These are phyloP conservation scores for Rotaria sp. DNA, from an alignment of 2,888 invertebrate genomes.

Conservation along the genomic window DNA sequence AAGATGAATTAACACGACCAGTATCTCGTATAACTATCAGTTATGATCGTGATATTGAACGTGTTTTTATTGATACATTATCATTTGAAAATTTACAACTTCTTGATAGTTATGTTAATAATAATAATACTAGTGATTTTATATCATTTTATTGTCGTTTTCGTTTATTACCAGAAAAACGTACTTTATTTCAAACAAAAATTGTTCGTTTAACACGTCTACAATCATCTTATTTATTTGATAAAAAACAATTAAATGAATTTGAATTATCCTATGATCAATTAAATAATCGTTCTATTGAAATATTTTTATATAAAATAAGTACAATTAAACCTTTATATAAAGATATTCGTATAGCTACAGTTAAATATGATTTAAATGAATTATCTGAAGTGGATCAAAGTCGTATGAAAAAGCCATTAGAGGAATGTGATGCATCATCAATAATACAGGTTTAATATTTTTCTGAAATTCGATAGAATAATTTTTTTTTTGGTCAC, in stretches of 20 bases:
- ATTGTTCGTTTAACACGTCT: neutral
- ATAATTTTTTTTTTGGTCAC: too few species aligned
- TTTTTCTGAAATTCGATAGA: too few species aligned
- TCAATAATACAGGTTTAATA: neutral
- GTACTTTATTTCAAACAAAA: constrained; percentile 25
- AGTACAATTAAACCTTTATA: neutral
- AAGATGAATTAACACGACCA: neutral
- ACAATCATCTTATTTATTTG: neutral
- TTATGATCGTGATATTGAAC: constrained; percentile 21
- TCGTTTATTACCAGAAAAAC: constrained; percentile 7
- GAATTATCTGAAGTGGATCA: constrained; percentile 17
- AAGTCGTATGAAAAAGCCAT: neutral
- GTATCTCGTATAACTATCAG: neutral
- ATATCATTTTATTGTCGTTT: constrained; percentile 28
- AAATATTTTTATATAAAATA: constrained; percentile 10
- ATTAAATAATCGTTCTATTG: constrained; percentile 14
- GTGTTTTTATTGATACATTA: neutral
- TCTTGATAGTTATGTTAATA: neutral
- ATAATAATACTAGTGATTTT: neutral
- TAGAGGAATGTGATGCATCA: neutral
- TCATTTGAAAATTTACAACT: neutral
- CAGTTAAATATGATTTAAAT: neutral
- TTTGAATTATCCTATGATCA: neutral
- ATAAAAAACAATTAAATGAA: neutral
- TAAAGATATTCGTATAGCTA: neutral